Conservation (phyloP, 2,797 vertebrate genomes). For the Avahi laniger region DNA sequence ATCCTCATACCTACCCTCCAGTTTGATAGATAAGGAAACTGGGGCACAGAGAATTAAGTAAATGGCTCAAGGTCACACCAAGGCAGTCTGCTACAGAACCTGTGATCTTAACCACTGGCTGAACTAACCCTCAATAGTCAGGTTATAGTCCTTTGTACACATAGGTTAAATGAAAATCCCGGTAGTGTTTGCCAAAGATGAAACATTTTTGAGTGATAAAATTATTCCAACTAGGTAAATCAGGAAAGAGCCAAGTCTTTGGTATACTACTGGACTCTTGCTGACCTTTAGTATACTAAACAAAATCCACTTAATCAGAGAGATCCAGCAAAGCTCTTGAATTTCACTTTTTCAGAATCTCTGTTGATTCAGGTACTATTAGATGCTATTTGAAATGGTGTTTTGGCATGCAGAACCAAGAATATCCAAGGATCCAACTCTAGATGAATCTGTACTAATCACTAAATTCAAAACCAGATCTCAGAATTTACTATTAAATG, state of each 20-base stretch:
- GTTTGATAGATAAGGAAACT: neutral
- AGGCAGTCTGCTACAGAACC: neutral
- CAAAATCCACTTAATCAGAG: neutral
- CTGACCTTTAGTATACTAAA: neutral
- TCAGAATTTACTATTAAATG: neutral
- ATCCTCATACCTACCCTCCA: neutral
- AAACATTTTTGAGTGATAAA: neutral
- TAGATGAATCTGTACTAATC: neutral
- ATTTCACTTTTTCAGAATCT: conserved; percentile 14
- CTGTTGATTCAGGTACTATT: neutral
- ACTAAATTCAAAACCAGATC: conserved; percentile 29
- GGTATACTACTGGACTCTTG: neutral
- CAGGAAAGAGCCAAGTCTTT: neutral
- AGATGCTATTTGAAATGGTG: neutral
- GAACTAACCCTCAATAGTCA: neutral
- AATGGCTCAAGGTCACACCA: neutral
- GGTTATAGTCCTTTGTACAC: neutral
- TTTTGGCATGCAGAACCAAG: neutral
- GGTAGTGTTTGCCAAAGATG: neutral
- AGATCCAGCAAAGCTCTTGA: neutral
- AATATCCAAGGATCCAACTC: neutral
- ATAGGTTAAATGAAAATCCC: neutral
- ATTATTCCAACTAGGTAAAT: neutral
- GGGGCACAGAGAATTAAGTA: neutral
- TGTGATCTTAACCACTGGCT: neutral